Evolutionary conservation across 2,888 invertebrate species (phyloP).

Genomic region (Strigamia transsilvanica): DNA sequence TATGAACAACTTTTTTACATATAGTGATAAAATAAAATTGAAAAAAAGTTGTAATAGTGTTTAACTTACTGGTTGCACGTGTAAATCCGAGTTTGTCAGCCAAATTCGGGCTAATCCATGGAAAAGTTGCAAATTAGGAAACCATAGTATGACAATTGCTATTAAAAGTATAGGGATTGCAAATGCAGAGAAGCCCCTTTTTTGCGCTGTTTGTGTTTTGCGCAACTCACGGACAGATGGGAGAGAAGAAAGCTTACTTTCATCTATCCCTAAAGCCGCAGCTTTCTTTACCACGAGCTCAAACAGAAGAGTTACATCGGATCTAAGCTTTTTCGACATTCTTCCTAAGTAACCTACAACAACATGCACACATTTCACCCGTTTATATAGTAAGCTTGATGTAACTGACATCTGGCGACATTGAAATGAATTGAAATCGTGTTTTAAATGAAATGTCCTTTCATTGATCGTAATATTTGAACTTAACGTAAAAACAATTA

Average conservation of each 20-base stretch:
- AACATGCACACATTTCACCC: neutral
- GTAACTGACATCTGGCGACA: neutral
- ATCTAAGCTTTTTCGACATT: conserved; percentile 30
- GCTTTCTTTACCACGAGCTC: neutral
- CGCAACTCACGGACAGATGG: neutral
- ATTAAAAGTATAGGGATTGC: neutral
- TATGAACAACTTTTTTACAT: neutral
- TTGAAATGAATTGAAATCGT: neutral
- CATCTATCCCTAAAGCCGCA: conserved; percentile 14
- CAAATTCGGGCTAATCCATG: neutral
- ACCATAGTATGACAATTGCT: neutral
- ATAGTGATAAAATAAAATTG: no score
- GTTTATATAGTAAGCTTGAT: conserved; percentile 7
- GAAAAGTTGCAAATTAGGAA: neutral
- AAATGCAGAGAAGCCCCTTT: conserved; percentile 1
- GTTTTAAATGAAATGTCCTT: neutral
- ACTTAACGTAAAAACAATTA: no score
- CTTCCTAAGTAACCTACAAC: conserved; percentile 1
- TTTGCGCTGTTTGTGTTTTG: neutral
- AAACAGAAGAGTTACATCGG: conserved; percentile 21
- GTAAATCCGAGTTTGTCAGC: neutral
- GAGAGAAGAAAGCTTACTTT: conserved; percentile 7
- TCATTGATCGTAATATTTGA: no score
- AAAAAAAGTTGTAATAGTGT: neutral
- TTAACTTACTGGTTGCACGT: conserved; percentile 10